Percentiles rank a stretch among this genome's conserved stretches.
These are phyloP conservation scores for Orgyia antiqua DNA, from an alignment of 2,888 invertebrate species.

Conservation along the genomic window DNA sequence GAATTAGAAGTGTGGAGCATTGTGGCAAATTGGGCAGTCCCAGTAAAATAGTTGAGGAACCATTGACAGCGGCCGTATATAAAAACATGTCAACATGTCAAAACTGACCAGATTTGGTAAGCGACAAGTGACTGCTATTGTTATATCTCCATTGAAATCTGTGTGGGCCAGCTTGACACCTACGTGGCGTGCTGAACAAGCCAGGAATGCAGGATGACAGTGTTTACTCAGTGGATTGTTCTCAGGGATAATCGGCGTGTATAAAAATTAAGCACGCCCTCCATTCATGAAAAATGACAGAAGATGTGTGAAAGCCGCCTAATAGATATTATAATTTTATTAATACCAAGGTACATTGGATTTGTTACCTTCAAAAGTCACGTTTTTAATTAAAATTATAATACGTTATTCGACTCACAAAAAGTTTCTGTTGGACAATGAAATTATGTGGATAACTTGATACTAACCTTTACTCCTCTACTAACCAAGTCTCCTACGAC, in stretches of 20 bases:
- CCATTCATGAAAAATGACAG: conserved; percentile 45
- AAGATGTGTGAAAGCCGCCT: conserved; percentile 17
- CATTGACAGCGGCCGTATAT: conserved; percentile 67
- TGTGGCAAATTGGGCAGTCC: conserved; percentile 70
- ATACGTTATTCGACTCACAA: not conserved
- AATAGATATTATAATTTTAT: conserved; percentile 12
- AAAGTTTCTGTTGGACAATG: no score
- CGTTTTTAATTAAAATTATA: conserved; percentile 30
- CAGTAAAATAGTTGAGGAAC: conserved; percentile 53
- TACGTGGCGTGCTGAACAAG: conserved; percentile 45
- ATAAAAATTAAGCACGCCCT: conserved; percentile 58
- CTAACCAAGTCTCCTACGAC: no score
- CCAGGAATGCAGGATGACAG: conserved; percentile 41
- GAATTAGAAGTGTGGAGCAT: conserved; percentile 68
- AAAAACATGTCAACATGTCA: conserved; percentile 77
- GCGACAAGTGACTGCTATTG: conserved; percentile 70
- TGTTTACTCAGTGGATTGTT: conserved; percentile 68
- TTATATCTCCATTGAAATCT: conserved; percentile 59
- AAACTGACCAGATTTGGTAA: conserved; percentile 73
- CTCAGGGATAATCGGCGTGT: conserved; percentile 53
- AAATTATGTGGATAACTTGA: no score
- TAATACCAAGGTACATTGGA: no score
- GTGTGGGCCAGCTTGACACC: conserved; percentile 66
- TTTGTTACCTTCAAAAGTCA: conserved; percentile 21
- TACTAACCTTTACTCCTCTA: no score